A percentile compares a stretch with the other conserved stretches of the same genome.
phyloP scores from a whole-genome alignment of 2,888 invertebrate species.

The Pollenia labialis region DNA sequence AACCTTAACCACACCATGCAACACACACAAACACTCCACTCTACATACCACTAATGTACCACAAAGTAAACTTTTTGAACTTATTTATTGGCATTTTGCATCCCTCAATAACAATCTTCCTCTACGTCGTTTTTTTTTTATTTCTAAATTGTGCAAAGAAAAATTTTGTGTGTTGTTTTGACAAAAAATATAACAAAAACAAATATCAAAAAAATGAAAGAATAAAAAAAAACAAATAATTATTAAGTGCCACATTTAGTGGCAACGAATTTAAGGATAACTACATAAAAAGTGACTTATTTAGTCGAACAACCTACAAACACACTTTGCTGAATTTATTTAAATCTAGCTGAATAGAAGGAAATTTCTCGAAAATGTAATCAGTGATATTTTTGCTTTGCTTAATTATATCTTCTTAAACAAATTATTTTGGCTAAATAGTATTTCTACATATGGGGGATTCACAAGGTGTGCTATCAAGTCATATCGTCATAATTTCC shows the following conservation, averaged over 20 bases:
- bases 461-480: too few species aligned
- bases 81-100: slow-evolving; percentile 74
- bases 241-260: not conserved
- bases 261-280: slow-evolving; percentile 16
- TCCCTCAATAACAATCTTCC: slow-evolving; percentile 69
- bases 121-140: slow-evolving; percentile 6
- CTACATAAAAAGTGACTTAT: not conserved
- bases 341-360: not conserved
- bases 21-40: not conserved
- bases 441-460: too few species aligned
- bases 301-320: not conserved
- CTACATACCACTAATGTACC: slow-evolving; percentile 20
- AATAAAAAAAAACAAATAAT: slow-evolving; percentile 3
- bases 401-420: too few species aligned
- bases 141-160: slow-evolving; percentile 54
- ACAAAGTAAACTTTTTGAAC: slow-evolving; percentile 67
- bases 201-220: slow-evolving; percentile 25
- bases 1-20: slow-evolving; percentile 63
- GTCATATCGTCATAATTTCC: too few species aligned
- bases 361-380: not conserved
- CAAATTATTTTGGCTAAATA: too few species aligned
- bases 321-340: not conserved
- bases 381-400: too few species aligned
- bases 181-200: slow-evolving; percentile 60
- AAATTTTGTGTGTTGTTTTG: slow-evolving; percentile 63